Evolutionary conservation across 2,888 invertebrate species (phyloP), one percentile per base, ranked within the genome.

Genomic region (Atherix ibis): DNA sequence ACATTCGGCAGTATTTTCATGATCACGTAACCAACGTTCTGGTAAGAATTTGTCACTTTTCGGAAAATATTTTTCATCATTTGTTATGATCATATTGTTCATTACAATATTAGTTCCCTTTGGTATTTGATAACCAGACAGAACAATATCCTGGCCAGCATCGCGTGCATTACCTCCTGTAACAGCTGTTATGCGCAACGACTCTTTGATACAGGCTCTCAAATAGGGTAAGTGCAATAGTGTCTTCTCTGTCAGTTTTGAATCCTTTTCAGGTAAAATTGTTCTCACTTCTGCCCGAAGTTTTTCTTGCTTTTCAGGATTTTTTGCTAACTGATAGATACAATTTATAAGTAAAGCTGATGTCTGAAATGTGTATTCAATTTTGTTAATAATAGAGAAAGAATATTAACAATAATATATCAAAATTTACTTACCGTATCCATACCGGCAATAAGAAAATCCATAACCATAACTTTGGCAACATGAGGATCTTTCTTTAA

Each of bases 201-300:
- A 66, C 54, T 84, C 83, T 49, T 80, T 83, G 14, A 83, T 66
- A 49, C 79, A 80, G 2, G 80, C 80, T 42, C 69, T 71, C 13
- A 83, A 49, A 50, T 77, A 83, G 0, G 70, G 66, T 44, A 70
- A 61, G 31, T 66, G 54, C 16, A 62, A 59, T 19, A 70, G 51
- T 41, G 63, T 53, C 26, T 62, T 54, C 1, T 54, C 46, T 0
- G 63, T 67, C 3, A 71, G 47, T 3, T 51, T 48, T 3, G 56
- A 51, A 12, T 54, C 43, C 19, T 52, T 50, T 2, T 48, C 44
- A 0, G 64, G 61, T 24, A 70, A 44, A 3, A 62, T 52, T 8
- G 6, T 24, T 1, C 48, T 51, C 2, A 52, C 36, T 50, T 77
- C 74, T 32, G 64, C 52, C 31, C 69, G 58, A 6, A 78, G 56